phyloP scores from a whole-genome alignment of 2,113 vertebrate species.

The Pontoporia blainvillei region DNA sequence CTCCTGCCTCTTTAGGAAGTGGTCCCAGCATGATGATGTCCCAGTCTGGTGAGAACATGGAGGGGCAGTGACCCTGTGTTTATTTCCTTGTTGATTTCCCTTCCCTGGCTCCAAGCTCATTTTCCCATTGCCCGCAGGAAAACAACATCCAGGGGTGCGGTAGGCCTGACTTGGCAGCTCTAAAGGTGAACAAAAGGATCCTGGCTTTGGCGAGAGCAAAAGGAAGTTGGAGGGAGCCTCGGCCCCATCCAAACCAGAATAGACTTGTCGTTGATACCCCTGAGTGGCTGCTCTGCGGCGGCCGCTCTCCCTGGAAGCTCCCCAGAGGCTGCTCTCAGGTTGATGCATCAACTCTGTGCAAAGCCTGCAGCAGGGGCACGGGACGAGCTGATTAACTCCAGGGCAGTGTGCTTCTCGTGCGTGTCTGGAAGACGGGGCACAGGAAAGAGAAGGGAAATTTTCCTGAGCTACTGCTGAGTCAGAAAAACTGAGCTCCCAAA shows the following conservation, averaged over 20 bases:
- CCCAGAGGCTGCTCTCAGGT: not conserved
- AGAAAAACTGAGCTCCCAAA: not conserved
- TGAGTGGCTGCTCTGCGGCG: rapidly evolving
- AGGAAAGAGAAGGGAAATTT: not conserved
- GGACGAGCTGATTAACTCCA: not conserved
- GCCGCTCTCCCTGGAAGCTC: not conserved
- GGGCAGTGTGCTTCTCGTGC: not conserved
- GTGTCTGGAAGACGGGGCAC: not conserved
- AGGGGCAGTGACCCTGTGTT: slow-evolving; percentile 18
- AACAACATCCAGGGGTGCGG: slow-evolving; percentile 35
- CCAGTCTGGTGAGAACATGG: not conserved
- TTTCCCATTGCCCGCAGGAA: slow-evolving; percentile 62
- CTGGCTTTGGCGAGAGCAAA: not conserved
- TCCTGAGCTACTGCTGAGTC: not conserved
- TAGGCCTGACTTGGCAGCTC: slow-evolving; percentile 28
- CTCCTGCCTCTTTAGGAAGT: not conserved
- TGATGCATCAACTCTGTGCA: not conserved
- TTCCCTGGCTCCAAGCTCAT: slow-evolving; percentile 19
- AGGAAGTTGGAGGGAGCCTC: not conserved
- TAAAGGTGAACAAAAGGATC: slow-evolving; percentile 47
- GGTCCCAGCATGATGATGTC: no score
- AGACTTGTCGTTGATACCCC: not conserved
- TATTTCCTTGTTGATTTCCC: slow-evolving; percentile 54
- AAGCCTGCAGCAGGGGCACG: not conserved
- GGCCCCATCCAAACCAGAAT: not conserved